Evolutionary conservation across 2,888 invertebrate genomes (phyloP).

Genomic region (Drosophila nigricruria): DNA sequence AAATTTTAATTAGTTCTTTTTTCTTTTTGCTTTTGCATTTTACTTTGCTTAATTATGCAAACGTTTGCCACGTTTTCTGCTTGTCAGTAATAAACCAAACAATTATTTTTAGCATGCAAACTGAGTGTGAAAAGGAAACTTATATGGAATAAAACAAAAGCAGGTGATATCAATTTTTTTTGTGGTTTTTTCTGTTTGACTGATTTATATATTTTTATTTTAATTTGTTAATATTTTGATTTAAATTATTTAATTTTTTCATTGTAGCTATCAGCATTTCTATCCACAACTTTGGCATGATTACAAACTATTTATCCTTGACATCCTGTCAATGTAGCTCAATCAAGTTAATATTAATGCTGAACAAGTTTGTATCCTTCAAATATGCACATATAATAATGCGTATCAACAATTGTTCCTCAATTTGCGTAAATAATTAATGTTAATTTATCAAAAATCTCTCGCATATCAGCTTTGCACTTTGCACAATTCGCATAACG

Average conservation of each 20-base stretch:
- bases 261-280: neutral
- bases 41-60: conserved; percentile 57
- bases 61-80: conserved; percentile 17
- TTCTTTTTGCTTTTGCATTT: neutral
- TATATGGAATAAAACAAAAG: neutral
- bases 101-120: conserved; percentile 31
- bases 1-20: conserved; percentile 69
- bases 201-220: neutral
- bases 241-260: no score
- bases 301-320: neutral
- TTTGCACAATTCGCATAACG: conserved; percentile 38
- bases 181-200: no score
- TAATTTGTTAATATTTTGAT: neutral
- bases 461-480: conserved; percentile 28
- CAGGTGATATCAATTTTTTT: no score
- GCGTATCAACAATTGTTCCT: conserved; percentile 19
- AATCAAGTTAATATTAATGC: neutral
- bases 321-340: neutral
- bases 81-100: conserved; percentile 47
- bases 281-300: neutral
- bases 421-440: conserved; percentile 52
- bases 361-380: conserved; percentile 1
- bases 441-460: conserved; percentile 42
- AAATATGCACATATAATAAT: neutral
- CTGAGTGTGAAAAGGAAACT: neutral